Percentiles rank a stretch among this genome's conserved stretches.
Evolutionary conservation across 92 coral and sea anemone species (phyloP).

Genomic region (Siderastrea siderea): DNA sequence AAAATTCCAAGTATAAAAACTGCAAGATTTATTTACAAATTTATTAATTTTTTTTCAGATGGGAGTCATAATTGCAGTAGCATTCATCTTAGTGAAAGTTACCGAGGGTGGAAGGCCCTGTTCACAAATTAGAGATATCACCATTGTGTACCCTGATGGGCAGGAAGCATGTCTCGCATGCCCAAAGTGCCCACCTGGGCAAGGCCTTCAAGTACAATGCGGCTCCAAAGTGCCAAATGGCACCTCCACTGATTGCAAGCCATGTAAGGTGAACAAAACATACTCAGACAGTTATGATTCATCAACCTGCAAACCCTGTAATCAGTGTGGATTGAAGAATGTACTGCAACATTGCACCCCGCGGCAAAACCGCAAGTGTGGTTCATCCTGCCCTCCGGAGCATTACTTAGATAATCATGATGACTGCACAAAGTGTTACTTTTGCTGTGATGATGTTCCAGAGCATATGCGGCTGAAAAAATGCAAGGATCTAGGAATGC

Average conservation of each 20-base stretch:
- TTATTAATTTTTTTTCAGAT: too few species aligned
- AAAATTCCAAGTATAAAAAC: too few species aligned
- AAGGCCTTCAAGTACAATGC: background rate
- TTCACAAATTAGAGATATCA: background rate
- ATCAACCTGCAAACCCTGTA: constrained; percentile 4
- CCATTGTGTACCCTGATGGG: background rate
- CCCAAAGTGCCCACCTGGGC: background rate
- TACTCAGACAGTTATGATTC: constrained; percentile 10
- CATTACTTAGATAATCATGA: background rate
- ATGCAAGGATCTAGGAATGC: constrained; percentile 22
- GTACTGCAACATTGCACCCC: constrained; percentile 8
- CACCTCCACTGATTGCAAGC: constrained; percentile 7
- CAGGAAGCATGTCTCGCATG: background rate
- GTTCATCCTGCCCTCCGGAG: background rate
- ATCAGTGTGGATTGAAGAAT: background rate
- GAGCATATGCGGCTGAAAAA: background rate
- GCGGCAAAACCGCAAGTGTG: background rate
- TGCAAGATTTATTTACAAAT: too few species aligned
- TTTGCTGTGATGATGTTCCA: constrained; percentile 3
- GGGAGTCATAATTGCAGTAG: too few species aligned
- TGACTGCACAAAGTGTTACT: background rate
- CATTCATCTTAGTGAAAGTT: too few species aligned
- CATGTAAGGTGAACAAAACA: background rate
- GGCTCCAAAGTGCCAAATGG: constrained; percentile 3
- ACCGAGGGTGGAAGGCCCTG: too few species aligned